phyloP scores from a whole-genome alignment of 2,888 invertebrate species.

The Spisula solida region DNA sequence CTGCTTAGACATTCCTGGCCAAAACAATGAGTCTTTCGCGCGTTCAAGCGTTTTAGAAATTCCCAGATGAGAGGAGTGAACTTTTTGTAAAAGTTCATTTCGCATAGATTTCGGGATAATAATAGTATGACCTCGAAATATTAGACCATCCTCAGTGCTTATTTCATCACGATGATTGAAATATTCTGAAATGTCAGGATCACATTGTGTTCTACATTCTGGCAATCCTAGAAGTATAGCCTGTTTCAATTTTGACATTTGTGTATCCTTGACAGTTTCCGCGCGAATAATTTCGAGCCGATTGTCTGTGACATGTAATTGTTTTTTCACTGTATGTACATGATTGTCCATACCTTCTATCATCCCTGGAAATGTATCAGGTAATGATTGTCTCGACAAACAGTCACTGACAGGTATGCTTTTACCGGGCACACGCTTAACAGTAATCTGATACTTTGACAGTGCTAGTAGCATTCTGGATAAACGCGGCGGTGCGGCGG shows the following conservation, averaged over 20 bases:
- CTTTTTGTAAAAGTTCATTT: slow-evolving; percentile 20
- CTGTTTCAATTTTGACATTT: no score
- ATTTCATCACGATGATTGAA: slow-evolving; percentile 48
- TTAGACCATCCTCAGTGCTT: slow-evolving; percentile 45
- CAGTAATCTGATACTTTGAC: slow-evolving; percentile 38
- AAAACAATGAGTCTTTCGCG: slow-evolving; percentile 30
- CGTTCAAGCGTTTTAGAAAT: no score
- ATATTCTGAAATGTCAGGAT: no score
- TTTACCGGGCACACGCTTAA: slow-evolving; percentile 45
- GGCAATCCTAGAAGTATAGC: slow-evolving; percentile 59
- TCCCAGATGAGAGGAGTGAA: no score
- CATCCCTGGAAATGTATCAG: slow-evolving; percentile 46
- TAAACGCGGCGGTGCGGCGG: slow-evolving; percentile 49
- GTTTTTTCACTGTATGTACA: slow-evolving; percentile 41
- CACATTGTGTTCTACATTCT: no score
- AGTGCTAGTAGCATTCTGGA: slow-evolving; percentile 55
- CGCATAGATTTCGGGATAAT: slow-evolving; percentile 46
- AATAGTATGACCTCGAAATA: no score
- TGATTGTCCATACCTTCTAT: slow-evolving; percentile 53
- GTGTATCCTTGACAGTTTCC: slow-evolving; percentile 21
- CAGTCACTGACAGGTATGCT: slow-evolving; percentile 49
- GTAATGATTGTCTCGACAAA: slow-evolving; percentile 50
- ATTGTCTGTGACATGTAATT: slow-evolving; percentile 43
- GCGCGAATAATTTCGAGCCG: slow-evolving; percentile 30
- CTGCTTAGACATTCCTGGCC: slow-evolving; percentile 41